Base-by-base conservation (phyloP, 2,797 vertebrate genomes). In the Chloroceryle amazona region DNA sequence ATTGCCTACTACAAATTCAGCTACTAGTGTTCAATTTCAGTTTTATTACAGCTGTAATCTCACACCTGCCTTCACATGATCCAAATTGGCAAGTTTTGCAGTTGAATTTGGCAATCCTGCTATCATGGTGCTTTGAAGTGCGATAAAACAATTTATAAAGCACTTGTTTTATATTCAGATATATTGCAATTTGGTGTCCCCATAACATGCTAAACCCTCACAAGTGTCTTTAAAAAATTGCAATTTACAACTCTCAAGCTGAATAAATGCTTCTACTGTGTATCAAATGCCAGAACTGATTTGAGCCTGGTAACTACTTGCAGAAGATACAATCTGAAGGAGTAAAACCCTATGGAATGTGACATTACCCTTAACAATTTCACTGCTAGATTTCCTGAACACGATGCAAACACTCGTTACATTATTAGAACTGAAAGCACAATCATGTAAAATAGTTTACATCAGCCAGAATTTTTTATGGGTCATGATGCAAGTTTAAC, bases 31-130 rank as follows among this genome's bases (percentile, higher is more conserved):
- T 95, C 97, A 91, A 65, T 96, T 96, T 96, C 93, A 87, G 81
- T 93, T 97, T 97, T 97, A 98, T 93, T 97, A 95, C 92, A 82
- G 46, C 58, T 97, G 83, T 86, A 96, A 96, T 96, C 93, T 94
- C 72, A 96, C 89, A 97, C 87, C 86, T 76, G 29, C 91, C 95
- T 96, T 96, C 80, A 92, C 74, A 96, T 87, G 83, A 92, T 97
- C 93, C 89, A 95, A 97, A 94, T 10, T 96, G 95, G 86, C 89
- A 89, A 96, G 68, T 97, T 97, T 91, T 94, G 81, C 76, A 89
- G 83, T 51, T 89, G 81, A 97, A 96, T 96, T 90, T 89, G 87
- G 84, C 87, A 93, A 96, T 94, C 62, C 65, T 75, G 49, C 21
- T 81, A 84, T 49, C 68, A 61, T 62, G 63, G 79, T 79, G 44